Evolutionary conservation across 1,140 invertebrate genomes (phyloP).

Genomic region (Apis mellifera): Amel_HAv3.1 CM009937.2:10418001-10418500

Average conservation of each 20-base stretch:
- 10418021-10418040: not conserved
- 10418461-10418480: not conserved
- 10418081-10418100: too few relatives aligned
- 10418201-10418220: constrained; percentile 72
- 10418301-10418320: constrained; percentile 53
- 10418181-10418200: constrained; percentile 8
- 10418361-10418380: not conserved
- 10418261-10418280: constrained; percentile 68
- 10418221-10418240: constrained; percentile 74
- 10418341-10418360: constrained; percentile 43
- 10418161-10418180: not conserved
- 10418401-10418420: too few relatives aligned
- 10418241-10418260: constrained; percentile 72
- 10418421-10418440: too few relatives aligned
- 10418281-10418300: constrained; percentile 58
- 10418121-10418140: too few relatives aligned
- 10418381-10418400: too few relatives aligned
- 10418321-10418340: constrained; percentile 55
- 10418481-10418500: constrained; percentile 18
- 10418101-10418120: too few relatives aligned
- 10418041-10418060: too few relatives aligned
- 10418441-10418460: too few relatives aligned
- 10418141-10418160: too few relatives aligned
- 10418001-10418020: not conserved
- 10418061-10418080: too few relatives aligned